Evolutionary conservation across 2,888 invertebrate species (phyloP).

Genomic region (Autographa pulchrina): DNA sequence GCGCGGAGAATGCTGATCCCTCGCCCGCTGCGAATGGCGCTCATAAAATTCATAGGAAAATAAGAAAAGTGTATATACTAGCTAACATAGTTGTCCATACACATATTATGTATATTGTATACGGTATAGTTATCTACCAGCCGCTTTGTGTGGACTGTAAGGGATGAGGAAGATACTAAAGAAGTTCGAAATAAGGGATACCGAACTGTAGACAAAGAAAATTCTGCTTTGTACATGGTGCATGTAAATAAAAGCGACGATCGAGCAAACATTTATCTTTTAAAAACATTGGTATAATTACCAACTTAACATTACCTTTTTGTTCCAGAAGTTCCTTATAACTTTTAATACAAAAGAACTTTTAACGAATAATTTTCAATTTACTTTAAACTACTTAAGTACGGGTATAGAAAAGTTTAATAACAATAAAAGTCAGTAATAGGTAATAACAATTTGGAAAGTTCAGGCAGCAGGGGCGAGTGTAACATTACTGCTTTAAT

Average conservation of each 20-base stretch:
- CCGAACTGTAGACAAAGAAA: background rate
- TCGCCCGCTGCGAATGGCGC: slow-evolving; percentile 37
- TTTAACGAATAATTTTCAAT: background rate
- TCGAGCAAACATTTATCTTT: slow-evolving; percentile 1
- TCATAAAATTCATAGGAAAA: slow-evolving; percentile 43
- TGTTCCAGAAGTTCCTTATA: too few relatives aligned
- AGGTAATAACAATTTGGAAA: background rate
- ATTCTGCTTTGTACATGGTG: background rate
- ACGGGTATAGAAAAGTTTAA: slow-evolving; percentile 2
- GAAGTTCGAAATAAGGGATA: background rate
- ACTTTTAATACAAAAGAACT: background rate
- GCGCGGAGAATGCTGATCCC: slow-evolving; percentile 50
- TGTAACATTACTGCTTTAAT: slow-evolving; percentile 9
- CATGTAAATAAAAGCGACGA: background rate
- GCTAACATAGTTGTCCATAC: background rate
- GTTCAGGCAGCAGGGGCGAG: background rate
- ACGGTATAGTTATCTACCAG: background rate
- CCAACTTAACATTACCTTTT: too few relatives aligned
- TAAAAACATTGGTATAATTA: too few relatives aligned
- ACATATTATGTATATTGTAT: too few relatives aligned
- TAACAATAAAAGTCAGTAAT: slow-evolving; percentile 1
- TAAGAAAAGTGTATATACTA: background rate
- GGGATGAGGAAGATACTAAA: background rate
- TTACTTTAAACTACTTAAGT: slow-evolving; percentile 4
- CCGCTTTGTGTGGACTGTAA: background rate